A percentile compares a stretch with the other conserved stretches of the same genome.
Conservation (phyloP, 2,888 invertebrate species). For the Seira ritae region DNA sequence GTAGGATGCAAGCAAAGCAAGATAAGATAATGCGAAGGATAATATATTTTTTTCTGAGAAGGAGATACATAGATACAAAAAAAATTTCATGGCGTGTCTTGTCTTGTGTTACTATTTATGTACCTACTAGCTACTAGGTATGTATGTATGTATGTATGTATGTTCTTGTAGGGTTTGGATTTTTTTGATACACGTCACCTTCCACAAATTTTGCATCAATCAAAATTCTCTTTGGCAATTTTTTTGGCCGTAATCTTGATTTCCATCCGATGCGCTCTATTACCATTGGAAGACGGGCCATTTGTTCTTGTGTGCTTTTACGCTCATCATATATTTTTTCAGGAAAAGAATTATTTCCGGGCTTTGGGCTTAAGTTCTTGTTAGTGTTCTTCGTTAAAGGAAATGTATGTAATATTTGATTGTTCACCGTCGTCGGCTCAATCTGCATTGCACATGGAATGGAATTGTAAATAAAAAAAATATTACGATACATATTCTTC, state of each 20-base stretch:
- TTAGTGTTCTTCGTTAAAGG: too few species aligned
- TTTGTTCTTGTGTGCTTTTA: not conserved
- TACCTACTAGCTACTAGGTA: too few species aligned
- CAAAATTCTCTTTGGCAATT: conserved; percentile 37
- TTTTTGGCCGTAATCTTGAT: conserved; percentile 40
- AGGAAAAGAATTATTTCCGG: not conserved
- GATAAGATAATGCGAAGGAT: too few species aligned
- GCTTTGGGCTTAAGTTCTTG: not conserved
- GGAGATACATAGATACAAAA: not conserved
- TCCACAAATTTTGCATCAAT: conserved; percentile 72
- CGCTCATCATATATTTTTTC: too few species aligned
- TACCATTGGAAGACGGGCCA: conserved; percentile 28
- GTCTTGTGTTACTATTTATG: too few species aligned
- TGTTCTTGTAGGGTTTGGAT: conserved; percentile 33
- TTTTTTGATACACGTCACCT: conserved; percentile 64
- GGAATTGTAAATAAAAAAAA: not conserved
- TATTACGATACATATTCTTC: too few species aligned
- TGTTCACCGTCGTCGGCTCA: too few species aligned
- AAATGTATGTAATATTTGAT: too few species aligned
- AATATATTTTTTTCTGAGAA: too few species aligned
- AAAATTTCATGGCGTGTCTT: too few species aligned
- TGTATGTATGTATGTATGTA: too few species aligned
- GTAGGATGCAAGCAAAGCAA: not conserved
- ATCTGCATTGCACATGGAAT: too few species aligned
- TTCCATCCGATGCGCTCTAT: conserved; percentile 50